Conservation (phyloP, 1,140 invertebrate species). For the Hetaerina americana region DNA sequence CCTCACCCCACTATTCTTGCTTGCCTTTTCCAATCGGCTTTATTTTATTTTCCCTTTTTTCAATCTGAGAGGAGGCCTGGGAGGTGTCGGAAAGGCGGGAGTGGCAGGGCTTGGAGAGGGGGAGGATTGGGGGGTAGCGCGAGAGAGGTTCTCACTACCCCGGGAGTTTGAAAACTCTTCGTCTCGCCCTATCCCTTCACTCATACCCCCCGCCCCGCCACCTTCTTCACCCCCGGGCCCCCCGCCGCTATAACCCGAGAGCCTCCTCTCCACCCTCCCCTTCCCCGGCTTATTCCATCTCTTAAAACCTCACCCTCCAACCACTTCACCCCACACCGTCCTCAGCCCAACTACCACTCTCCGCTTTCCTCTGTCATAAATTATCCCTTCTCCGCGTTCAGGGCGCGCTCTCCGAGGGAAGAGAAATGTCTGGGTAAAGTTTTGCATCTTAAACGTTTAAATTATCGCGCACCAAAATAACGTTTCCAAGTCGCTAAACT, state of each 20-base stretch:
- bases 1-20: too few relatives aligned
- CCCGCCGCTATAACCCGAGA: too few relatives aligned
- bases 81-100: background rate
- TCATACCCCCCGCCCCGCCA: too few relatives aligned
- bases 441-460: background rate
- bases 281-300: background rate
- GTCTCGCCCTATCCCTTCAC: too few relatives aligned
- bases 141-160: too few relatives aligned
- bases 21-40: too few relatives aligned
- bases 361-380: background rate
- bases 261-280: too few relatives aligned
- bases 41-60: background rate
- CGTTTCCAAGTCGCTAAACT: background rate
- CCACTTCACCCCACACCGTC: background rate
- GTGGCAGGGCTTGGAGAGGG: too few relatives aligned
- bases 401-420: background rate
- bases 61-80: background rate
- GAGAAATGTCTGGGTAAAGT: background rate
- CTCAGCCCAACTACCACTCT: background rate
- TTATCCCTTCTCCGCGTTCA: background rate
- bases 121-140: too few relatives aligned
- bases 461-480: background rate
- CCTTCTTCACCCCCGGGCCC: too few relatives aligned
- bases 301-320: too few relatives aligned
- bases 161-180: background rate